Percentiles rank a stretch among this genome's conserved stretches.
These are phyloP conservation scores for Epinephelus fuscoguttatus DNA, from an alignment of 2,113 vertebrate species.

Conservation along the genomic window DNA sequence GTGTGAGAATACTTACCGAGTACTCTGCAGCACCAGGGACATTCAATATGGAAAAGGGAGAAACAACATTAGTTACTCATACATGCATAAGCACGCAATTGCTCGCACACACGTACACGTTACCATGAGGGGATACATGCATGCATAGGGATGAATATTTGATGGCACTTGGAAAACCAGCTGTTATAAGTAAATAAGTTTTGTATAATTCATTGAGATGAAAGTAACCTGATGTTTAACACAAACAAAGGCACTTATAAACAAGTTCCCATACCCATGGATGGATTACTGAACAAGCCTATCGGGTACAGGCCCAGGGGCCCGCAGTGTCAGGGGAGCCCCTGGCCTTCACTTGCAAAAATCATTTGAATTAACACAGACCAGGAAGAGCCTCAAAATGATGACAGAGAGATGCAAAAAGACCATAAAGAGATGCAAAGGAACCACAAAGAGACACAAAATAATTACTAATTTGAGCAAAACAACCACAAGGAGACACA, in stretches of 20 bases:
- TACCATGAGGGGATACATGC: constrained; percentile 23
- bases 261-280: too few relatives aligned
- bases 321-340: too few relatives aligned
- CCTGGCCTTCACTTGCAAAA: too few relatives aligned
- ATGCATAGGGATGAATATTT: constrained; percentile 58
- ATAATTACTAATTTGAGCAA: too few relatives aligned
- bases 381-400: too few relatives aligned
- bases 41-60: constrained; percentile 62
- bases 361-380: too few relatives aligned
- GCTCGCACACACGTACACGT: constrained; percentile 22
- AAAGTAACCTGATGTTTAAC: constrained; percentile 36
- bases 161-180: constrained; percentile 45
- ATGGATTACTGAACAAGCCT: too few relatives aligned
- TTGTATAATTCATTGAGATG: constrained; percentile 48
- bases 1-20: constrained; percentile 82
- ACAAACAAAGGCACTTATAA: constrained; percentile 38
- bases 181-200: constrained; percentile 58
- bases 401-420: too few relatives aligned
- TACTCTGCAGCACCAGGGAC: constrained; percentile 81
- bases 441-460: too few relatives aligned
- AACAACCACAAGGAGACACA: too few relatives aligned
- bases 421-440: too few relatives aligned
- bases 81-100: constrained; percentile 54
- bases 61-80: constrained; percentile 68
- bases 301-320: too few relatives aligned